Conservation (phyloP, 2,113 vertebrate species). For the Dasyprocta punctata region DNA sequence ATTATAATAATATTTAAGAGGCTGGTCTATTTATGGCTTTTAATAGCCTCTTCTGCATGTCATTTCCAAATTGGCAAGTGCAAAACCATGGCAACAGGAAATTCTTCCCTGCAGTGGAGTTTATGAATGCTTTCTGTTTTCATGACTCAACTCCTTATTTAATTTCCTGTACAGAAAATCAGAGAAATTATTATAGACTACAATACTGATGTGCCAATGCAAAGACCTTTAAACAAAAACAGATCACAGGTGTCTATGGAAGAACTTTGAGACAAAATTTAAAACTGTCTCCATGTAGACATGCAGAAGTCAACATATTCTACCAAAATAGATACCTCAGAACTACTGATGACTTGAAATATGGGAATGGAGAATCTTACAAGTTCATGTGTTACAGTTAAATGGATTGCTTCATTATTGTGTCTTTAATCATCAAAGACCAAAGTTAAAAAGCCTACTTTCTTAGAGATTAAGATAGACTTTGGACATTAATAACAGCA, state of each 20-base stretch:
- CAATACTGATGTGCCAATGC: slow-evolving; percentile 69
- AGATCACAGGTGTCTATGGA: slow-evolving; percentile 50
- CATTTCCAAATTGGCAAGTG: slow-evolving; percentile 77
- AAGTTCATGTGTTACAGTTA: not conserved
- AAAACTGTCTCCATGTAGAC: slow-evolving; percentile 18
- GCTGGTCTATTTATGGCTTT: slow-evolving; percentile 77
- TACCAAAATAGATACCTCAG: not conserved
- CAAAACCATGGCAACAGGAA: slow-evolving; percentile 79
- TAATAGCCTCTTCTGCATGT: slow-evolving; percentile 71
- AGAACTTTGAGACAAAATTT: slow-evolving; percentile 45
- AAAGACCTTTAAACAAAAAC: slow-evolving; percentile 65
- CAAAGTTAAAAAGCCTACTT: not conserved
- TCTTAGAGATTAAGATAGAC: not conserved
- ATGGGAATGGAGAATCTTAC: not conserved
- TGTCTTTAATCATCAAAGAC: slow-evolving; percentile 25
- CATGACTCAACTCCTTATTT: slow-evolving; percentile 80
- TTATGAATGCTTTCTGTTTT: slow-evolving; percentile 83
- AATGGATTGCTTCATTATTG: not conserved
- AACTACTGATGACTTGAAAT: not conserved
- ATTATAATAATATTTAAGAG: slow-evolving; percentile 69
- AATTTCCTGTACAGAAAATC: slow-evolving; percentile 78
- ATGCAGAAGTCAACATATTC: not conserved
- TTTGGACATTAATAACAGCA: not conserved
- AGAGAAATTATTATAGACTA: slow-evolving; percentile 69
- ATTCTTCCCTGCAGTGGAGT: slow-evolving; percentile 77